Percentiles rank a stretch among this genome's conserved stretches.
Evolutionary conservation across 2,113 vertebrate genomes (phyloP).

Genomic region (Puma concolor): DNA sequence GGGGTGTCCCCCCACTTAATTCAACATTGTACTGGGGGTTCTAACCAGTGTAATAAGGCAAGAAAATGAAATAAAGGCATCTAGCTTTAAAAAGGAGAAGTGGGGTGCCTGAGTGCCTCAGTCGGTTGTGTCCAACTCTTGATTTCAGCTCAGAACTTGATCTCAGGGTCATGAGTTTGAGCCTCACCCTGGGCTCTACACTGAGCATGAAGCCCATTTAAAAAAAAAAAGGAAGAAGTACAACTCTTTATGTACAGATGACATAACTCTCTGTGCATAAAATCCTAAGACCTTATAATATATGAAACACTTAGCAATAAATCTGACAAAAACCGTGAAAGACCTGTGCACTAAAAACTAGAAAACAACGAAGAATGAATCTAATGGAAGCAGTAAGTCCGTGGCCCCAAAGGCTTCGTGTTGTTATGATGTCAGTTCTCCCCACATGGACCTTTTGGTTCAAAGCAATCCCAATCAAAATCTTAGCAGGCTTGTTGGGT

Average conservation of each 20-base stretch:
- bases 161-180: no score
- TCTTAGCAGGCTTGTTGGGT: neutral
- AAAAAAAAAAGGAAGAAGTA: neutral
- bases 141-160: no score
- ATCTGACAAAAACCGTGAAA: neutral
- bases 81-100: neutral
- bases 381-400: neutral
- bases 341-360: rapidly evolving
- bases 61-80: neutral
- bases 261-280: neutral
- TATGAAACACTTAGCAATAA: neutral
- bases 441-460: neutral
- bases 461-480: neutral
- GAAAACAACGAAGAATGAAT: neutral
- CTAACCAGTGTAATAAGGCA: neutral
- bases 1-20: neutral
- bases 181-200: no score
- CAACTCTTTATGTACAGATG: neutral
- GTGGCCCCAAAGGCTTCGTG: rapidly evolving
- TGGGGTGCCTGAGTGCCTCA: no score
- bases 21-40: neutral
- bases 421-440: no score
- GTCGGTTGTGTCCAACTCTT: no score
- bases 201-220: no score
- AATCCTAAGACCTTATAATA: neutral